Evolutionary conservation across 2,797 vertebrate species (phyloP), one percentile per base, ranked within the genome.

Genomic region (Mus spretus): DNA sequence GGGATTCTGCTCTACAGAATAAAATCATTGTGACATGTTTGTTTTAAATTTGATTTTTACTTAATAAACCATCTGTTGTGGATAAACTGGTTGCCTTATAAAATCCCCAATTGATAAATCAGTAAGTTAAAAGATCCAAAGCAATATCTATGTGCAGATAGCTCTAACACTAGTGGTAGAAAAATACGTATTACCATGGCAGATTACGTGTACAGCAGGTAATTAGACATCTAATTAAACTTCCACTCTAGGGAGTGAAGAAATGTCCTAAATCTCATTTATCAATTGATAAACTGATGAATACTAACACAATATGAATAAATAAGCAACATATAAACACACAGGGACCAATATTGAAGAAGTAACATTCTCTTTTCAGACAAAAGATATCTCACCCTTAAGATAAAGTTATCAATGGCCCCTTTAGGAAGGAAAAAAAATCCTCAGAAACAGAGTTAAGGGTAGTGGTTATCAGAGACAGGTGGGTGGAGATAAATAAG

Each of bases 21-120:
- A 97, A 96, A 97, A 97, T 97, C 96, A 98, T 93, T 97, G 94
- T 97, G 96, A 93, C 96, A 96, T 97, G 91, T 97, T 98, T 97
- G 89, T 96, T 96, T 97, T 96, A 96, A 97, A 97, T 85, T 53
- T 95, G 90, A 96, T 83, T 97, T 97, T 97, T 96, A 96, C 88
- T 96, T 97, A 97, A 97, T 96, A 97, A 97, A 95, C 93, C 96
- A 97, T 97, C 95, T 97, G 90, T 94, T 98, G 90, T 92, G 74
- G 91, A 97, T 96, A 72, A 47, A 97, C 65, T 90, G 94, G 77
- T 95, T 95, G 24, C 93, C 85, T 85, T 96, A 83, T 61, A 96
- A 96, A 95, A 92, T 92, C 95, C 75, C 96, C 92, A 94, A 95
- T 89, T 98, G 95, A 85, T 81, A 96, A 98, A 95, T 96, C 72